Percentiles rank a stretch among this genome's conserved stretches.
phyloP scores from a whole-genome alignment of 2,113 vertebrate genomes.

The Sminthopsis crassicaudata region DNA sequence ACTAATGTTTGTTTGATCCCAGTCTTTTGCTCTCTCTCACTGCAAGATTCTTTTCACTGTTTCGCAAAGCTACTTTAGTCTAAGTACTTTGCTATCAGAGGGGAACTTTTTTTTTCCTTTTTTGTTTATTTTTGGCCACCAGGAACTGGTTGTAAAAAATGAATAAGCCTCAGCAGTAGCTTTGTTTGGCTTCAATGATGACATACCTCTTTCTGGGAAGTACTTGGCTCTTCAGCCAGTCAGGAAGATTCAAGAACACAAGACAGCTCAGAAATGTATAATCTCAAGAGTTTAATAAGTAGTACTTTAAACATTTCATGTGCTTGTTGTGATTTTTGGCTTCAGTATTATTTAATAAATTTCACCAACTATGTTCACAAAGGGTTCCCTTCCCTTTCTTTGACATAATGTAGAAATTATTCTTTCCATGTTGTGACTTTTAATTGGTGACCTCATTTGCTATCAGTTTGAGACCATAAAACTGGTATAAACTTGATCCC shows the following conservation, averaged over 20 bases:
- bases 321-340: conserved; percentile 39
- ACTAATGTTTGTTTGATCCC: not conserved
- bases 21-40: not conserved
- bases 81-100: conserved; percentile 13
- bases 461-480: conserved; percentile 53
- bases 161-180: conserved; percentile 21
- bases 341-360: conserved; percentile 64
- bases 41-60: not conserved
- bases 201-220: conserved; percentile 8
- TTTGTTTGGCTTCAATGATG: not conserved
- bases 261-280: conserved; percentile 19
- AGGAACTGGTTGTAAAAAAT: conserved; percentile 46
- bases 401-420: not conserved
- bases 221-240: conserved; percentile 19
- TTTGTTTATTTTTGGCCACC: conserved; percentile 29
- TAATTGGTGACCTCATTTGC: conserved; percentile 24
- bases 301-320: conserved; percentile 24
- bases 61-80: conserved; percentile 27
- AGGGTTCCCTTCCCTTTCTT: conserved; percentile 5
- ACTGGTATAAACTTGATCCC: not conserved
- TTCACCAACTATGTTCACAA: not conserved
- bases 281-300: conserved; percentile 49
- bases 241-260: conserved; percentile 22
- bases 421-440: conserved; percentile 37
- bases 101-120: conserved; percentile 20